Evolutionary conservation across 64 coral and sea anemone genomes (phyloP).

Genomic region (Stichodactyla mertensii): DNA sequence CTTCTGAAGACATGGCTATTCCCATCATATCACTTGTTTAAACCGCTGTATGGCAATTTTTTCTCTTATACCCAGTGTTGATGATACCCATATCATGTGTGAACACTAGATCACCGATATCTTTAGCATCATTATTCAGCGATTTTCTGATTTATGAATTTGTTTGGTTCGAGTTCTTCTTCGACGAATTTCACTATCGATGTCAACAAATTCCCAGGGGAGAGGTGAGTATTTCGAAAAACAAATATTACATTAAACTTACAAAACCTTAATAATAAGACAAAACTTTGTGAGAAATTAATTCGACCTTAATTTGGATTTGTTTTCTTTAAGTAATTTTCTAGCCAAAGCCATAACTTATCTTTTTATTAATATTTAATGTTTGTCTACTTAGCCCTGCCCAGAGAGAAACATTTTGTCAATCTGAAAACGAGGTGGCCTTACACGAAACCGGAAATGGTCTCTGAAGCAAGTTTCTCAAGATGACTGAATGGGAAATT

Average conservation of each 20-base stretch:
- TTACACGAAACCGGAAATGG: not conserved
- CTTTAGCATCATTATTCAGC: constrained; percentile 11
- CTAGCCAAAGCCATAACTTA: not conserved
- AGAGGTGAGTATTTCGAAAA: not conserved
- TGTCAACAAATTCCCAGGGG: not conserved
- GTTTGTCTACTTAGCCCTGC: not conserved
- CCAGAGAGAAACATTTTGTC: not conserved
- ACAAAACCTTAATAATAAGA: not conserved
- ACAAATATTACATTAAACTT: not conserved
- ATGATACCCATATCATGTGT: not conserved
- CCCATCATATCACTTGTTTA: not conserved
- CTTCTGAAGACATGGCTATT: constrained; percentile 4
- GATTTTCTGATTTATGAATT: not conserved
- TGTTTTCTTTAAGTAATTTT: not conserved
- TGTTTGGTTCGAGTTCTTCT: not conserved
- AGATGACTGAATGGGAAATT: not conserved
- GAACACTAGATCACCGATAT: not conserved
- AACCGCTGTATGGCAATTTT: not conserved
- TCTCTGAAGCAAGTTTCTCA: not conserved
- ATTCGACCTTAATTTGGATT: not conserved
- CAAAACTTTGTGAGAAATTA: not conserved
- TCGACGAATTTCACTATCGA: not conserved
- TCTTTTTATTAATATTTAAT: constrained; percentile 5
- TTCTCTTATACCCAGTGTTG: not conserved
- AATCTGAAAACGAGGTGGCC: not conserved